phyloP scores from a whole-genome alignment of 2,797 vertebrate genomes.

The Morus bassanus region DNA sequence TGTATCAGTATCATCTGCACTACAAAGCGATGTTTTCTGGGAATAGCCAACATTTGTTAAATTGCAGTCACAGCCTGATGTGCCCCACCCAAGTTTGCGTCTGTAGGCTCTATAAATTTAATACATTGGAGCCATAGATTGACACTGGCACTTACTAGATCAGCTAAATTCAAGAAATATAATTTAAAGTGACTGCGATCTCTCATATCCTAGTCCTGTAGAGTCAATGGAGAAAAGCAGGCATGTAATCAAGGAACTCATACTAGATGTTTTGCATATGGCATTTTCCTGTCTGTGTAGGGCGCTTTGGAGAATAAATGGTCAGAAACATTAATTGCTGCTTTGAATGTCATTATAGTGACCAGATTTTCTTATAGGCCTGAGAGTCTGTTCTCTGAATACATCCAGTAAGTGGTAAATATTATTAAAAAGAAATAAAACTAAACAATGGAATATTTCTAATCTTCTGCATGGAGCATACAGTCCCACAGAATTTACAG shows the following conservation, averaged over 20 bases:
- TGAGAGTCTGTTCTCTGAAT: neutral
- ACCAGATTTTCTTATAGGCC: neutral
- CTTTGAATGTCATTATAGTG: neutral
- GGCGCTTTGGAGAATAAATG: neutral
- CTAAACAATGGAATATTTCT: neutral
- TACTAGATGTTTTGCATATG: neutral
- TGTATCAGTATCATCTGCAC: neutral
- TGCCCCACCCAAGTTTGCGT: neutral
- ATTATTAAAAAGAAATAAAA: neutral
- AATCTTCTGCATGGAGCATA: neutral
- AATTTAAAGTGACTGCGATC: neutral
- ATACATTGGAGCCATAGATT: neutral
- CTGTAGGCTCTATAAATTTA: neutral
- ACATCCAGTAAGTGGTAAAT: neutral
- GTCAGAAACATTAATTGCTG: neutral
- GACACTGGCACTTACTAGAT: neutral
- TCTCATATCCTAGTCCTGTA: accelerated
- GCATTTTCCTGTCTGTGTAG: neutral
- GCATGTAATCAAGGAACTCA: neutral
- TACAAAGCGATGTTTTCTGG: neutral
- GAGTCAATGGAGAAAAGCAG: neutral
- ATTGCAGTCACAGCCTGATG: neutral
- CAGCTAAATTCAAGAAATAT: neutral
- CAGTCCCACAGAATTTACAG: neutral
- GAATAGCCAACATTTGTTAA: neutral